phyloP scores from a whole-genome alignment of 1,140 invertebrate species.

The Drosophila pallidifrons region DNA sequence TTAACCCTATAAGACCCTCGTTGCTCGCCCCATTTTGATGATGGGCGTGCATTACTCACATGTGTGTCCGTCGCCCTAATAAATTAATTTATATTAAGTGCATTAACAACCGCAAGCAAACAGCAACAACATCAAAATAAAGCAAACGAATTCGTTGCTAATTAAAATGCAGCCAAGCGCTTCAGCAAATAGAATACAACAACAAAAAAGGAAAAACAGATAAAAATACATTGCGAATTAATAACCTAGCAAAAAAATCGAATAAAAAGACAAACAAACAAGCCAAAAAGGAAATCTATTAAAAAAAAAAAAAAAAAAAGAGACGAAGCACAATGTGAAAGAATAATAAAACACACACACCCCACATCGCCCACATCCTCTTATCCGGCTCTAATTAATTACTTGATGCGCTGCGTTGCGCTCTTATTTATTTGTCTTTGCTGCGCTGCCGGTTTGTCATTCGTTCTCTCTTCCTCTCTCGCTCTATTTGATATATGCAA shows the following conservation, averaged over 20 bases:
- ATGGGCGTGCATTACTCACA: slow-evolving; percentile 29
- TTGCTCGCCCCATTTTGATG: slow-evolving; percentile 1
- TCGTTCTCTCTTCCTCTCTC: not conserved
- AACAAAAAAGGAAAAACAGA: not conserved
- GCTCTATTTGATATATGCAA: not conserved
- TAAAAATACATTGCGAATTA: slow-evolving; percentile 40
- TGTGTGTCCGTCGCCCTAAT: slow-evolving; percentile 48
- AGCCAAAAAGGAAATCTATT: slow-evolving; percentile 16
- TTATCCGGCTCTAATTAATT: not conserved
- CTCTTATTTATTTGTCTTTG: slow-evolving; percentile 3
- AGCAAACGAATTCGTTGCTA: slow-evolving; percentile 34
- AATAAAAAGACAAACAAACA: slow-evolving; percentile 18
- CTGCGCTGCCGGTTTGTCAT: slow-evolving; percentile 1
- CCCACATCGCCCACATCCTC: not conserved
- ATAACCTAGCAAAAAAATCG: slow-evolving; percentile 13
- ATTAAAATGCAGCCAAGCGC: slow-evolving; percentile 65
- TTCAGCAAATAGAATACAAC: slow-evolving; percentile 26
- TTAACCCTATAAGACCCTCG: slow-evolving; percentile 43
- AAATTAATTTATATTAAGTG: slow-evolving; percentile 62
- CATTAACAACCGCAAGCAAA: slow-evolving; percentile 34
- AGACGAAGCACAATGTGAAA: not conserved
- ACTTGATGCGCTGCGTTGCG: not conserved
- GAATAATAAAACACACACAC: slow-evolving; percentile 2
- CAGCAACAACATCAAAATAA: slow-evolving; percentile 14
- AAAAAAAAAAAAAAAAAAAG: not conserved